Base-by-base conservation (phyloP, 2,113 vertebrate genomes). In the Halichoerus grypus region DNA sequence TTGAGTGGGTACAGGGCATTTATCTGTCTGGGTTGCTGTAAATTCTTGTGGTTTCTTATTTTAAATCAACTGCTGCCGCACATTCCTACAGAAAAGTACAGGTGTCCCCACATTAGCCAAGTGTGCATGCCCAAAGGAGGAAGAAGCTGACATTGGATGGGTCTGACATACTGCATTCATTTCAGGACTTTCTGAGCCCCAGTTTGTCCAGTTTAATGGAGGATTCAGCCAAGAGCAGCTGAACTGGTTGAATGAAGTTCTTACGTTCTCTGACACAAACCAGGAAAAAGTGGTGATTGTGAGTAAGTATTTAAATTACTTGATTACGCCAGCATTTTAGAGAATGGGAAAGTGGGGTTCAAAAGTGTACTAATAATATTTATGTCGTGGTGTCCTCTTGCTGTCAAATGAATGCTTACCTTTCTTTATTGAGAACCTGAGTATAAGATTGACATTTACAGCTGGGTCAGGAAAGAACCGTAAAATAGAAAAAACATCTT, bases 131-230 rank as follows among this genome's bases (percentile, higher is more conserved):
- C 67, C 63, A 87, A 4, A 21, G 42, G 69, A 65, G 77, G 28
- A 5, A 67, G 8, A 76, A 72, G 36, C 18, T 89, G 49, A 53
- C 39, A 8, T 61, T 51, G 59, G 13, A 5, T 79, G 57, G 42
- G 21, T 93, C 93, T 98, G 84, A 98, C 51, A 12, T 53, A 1
- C 15, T 97, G 76, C 96, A 72, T 98, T 97, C n/a, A 12, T 98
- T 98, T 88, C 97, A 99, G 99, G 98, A 85, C 98, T 99, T 22
- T 16, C 89, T 63, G 98, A 99, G 97, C 97, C 98, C 69, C 98
- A 98, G 71, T 99, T 99, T 97, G 99, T 99, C 8, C 99, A 99
- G 81, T 99, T 99, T 97, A 99, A 99, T 5, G 99, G 99, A 49
- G 99, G 99, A 90, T 99, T 99, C 98, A 99, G 99, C 94, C 97